Percentiles rank a stretch among this genome's conserved stretches.
These are phyloP conservation scores for Amphimedon queenslandica DNA, from an alignment of 37 sponge, comb jelly and placozoan genomes.

Conservation along the genomic window DNA sequence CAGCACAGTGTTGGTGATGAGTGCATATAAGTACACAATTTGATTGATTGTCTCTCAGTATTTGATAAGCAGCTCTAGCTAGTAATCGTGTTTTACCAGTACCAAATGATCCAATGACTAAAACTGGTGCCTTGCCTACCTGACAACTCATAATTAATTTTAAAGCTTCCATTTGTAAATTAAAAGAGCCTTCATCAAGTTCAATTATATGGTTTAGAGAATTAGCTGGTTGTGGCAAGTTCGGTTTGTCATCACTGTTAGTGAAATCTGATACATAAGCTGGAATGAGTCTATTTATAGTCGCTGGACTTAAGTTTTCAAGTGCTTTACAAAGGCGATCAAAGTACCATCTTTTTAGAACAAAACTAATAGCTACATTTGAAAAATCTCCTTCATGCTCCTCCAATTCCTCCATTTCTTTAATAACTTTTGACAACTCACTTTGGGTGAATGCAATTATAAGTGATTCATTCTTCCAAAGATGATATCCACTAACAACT, in stretches of 20 bases:
- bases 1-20: conserved; percentile 27
- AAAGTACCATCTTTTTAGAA: conserved; percentile 28
- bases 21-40: conserved; percentile 26
- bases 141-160: not conserved
- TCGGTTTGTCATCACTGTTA: not conserved
- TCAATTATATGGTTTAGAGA: not conserved
- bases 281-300: not conserved
- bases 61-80: conserved; percentile 15
- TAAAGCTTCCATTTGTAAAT: conserved; percentile 19
- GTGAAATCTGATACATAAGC: not conserved
- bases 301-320: conserved; percentile 3
- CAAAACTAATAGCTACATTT: too few species aligned
- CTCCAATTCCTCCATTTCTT: too few species aligned
- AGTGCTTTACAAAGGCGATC: conserved; percentile 21
- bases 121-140: conserved; percentile 14
- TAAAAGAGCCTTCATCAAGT: too few species aligned
- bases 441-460: too few species aligned
- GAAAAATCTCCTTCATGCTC: too few species aligned
- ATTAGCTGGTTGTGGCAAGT: not conserved
- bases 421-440: too few species aligned
- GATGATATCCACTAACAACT: too few species aligned
- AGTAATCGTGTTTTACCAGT: conserved; percentile 39
- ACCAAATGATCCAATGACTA: conserved; percentile 44
- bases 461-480: too few species aligned
- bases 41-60: not conserved